Base-by-base conservation (phyloP, 2,113 vertebrate genomes). In the Colaptes auratus region DNA sequence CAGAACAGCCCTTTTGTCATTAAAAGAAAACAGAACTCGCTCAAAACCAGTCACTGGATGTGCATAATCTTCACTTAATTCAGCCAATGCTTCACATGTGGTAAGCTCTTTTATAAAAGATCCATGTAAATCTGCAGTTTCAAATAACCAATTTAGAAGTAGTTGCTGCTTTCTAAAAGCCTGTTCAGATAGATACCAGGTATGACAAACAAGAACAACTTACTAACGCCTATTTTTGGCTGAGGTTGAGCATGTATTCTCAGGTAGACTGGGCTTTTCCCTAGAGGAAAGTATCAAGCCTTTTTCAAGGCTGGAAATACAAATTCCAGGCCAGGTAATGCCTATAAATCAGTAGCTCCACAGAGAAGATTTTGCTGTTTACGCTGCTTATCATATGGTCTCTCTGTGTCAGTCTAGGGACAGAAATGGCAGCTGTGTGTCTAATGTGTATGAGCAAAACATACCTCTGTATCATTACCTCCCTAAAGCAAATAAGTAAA, bases 1-100 rank as follows among this genome's bases (percentile, higher is more conserved):
- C 0, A 0, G 14, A 8, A 19, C 3, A 15, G 27, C 21, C 33
- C 21, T 59, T 61, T 50, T 44, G 24, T 44, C 19, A 7, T 14
- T 44, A 27, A 85, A 66, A 9, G 35, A 19, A 76, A 52, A 31
- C 6, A 31, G 15, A 58, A 70, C 39, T 81, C 75, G 28, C 53
- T 71, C 42, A 67, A 75, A 86, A 90, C 3, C 12, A 24, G 7
- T 4, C 16, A 44, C 5, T 30, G 16, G 27, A 33, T 46, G 28
- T 1, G 1, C 30, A 31, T 58, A 39, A 27, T 64, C 33, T 63
- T 35, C 46, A 12, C n/a, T 52, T 56, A 81, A 46, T 56, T 78
- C 48, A 72, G 10, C 15, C 28, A 35, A 0, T 10, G 4, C 59
- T 60, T 88, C 33, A n/a, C 3, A 4, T 15, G 6, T 35, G 24